Evolutionary conservation across 1,140 invertebrate species (phyloP).

Genomic region (Mycetomoellerius zeteki): DNA sequence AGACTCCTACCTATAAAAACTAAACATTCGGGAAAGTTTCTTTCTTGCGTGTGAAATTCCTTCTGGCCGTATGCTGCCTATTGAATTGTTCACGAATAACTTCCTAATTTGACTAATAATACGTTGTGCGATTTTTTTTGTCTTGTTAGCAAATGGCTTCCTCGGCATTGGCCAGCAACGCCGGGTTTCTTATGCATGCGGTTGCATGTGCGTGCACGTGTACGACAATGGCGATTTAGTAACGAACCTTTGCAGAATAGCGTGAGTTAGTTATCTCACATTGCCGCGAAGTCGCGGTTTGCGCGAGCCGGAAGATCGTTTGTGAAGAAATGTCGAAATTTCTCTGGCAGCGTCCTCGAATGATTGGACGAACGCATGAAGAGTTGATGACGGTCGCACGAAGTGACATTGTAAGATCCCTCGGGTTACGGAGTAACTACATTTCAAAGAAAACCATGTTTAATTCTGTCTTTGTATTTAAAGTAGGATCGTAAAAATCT

Average conservation of each 20-base stretch:
- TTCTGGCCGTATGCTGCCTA: not conserved
- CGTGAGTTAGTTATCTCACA: slow-evolving; percentile 22
- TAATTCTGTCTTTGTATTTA: not conserved
- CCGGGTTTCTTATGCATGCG: slow-evolving; percentile 22
- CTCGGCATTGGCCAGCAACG: not conserved
- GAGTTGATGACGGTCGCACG: not conserved
- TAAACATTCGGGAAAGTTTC: slow-evolving; percentile 38
- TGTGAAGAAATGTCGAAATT: slow-evolving; percentile 20
- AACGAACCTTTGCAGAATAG: slow-evolving; percentile 47
- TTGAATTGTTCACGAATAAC: slow-evolving; percentile 43
- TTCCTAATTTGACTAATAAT: slow-evolving; percentile 63
- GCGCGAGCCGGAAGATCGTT: slow-evolving; percentile 12
- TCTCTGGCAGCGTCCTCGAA: not conserved
- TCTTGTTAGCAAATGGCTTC: slow-evolving; percentile 37
- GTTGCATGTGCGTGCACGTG: slow-evolving; percentile 42
- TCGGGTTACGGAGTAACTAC: slow-evolving; percentile 8
- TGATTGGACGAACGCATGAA: not conserved
- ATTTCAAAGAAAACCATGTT: not conserved
- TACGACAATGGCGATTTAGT: slow-evolving; percentile 22
- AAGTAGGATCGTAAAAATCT: not conserved
- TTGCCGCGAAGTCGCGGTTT: not conserved
- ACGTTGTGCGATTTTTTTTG: slow-evolving; percentile 33
- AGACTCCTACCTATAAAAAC: not conserved
- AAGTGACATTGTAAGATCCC: not conserved
- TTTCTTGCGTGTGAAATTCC: slow-evolving; percentile 40